Evolutionary conservation across 2,888 invertebrate genomes (phyloP).

Genomic region (Dascillus cervinus): DNA sequence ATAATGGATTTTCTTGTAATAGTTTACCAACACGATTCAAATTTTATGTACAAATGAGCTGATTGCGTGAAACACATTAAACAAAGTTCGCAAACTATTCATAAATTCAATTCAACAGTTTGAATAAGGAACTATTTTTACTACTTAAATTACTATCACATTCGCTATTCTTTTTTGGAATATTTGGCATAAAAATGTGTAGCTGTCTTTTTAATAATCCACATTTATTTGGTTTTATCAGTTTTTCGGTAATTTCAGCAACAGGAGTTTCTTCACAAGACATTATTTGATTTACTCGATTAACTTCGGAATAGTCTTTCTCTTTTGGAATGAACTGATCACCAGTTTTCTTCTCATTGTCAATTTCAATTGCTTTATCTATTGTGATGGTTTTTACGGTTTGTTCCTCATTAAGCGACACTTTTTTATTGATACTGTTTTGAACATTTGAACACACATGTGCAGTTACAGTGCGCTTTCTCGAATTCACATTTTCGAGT

Average conservation of each 20-base stretch:
- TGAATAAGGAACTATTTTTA: conserved; percentile 26
- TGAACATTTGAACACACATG: conserved; percentile 13
- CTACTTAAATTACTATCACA: conserved; percentile 31
- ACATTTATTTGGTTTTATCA: no score
- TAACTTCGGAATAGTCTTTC: not conserved
- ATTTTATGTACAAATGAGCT: no score
- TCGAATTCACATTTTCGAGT: conserved; percentile 3
- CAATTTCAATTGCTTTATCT: not conserved
- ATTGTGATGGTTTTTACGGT: not conserved
- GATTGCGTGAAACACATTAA: no score
- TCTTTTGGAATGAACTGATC: not conserved
- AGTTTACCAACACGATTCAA: no score
- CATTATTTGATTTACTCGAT: not conserved
- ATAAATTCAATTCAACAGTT: no score
- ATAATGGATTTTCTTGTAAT: no score
- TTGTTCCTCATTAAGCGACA: no score
- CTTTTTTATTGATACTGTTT: not conserved
- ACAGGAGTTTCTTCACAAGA: conserved; percentile 1
- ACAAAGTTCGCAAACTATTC: no score
- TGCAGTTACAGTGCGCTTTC: conserved; percentile 10
- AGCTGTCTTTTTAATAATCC: conserved; percentile 51
- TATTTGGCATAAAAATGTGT: conserved; percentile 66
- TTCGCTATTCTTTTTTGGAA: conserved; percentile 46
- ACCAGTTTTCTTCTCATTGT: not conserved
- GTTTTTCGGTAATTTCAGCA: not conserved